Conservation (phyloP, 2,797 vertebrate species). For the Carcharodon carcharias region DNA sequence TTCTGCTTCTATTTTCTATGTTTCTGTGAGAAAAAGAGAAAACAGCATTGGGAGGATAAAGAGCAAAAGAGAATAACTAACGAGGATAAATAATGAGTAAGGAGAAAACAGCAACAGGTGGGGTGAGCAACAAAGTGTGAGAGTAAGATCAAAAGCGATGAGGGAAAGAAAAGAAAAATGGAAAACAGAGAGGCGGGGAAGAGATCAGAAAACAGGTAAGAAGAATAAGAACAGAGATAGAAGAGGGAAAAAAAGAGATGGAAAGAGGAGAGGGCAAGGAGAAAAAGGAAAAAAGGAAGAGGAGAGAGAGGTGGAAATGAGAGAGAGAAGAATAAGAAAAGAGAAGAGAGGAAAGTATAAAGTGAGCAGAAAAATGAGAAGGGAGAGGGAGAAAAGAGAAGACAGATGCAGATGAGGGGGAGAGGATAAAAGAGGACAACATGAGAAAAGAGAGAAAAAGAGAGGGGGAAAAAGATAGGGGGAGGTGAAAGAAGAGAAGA, state of each 20-base stretch:
- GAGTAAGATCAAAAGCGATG: too few relatives aligned
- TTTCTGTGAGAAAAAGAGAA: too few relatives aligned
- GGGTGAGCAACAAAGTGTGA: too few relatives aligned
- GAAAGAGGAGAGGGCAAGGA: too few relatives aligned
- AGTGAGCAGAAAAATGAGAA: neutral
- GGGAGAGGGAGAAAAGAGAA: too few relatives aligned
- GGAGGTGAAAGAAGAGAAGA: neutral
- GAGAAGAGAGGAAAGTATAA: neutral
- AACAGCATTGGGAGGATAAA: too few relatives aligned
- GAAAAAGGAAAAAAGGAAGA: neutral
- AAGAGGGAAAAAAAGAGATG: neutral
- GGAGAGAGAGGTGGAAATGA: too few relatives aligned
- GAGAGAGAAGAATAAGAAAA: neutral
- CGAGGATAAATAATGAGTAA: too few relatives aligned
- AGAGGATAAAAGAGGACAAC: neutral
- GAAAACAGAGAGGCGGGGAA: neutral
- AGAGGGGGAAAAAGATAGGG: neutral
- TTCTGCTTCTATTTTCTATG: too few relatives aligned
- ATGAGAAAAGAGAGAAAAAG: neutral
- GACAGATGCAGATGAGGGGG: neutral
- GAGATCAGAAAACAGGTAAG: neutral
- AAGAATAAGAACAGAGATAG: too few relatives aligned
- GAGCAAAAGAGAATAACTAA: too few relatives aligned
- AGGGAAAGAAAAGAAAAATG: neutral
- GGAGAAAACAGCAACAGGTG: too few relatives aligned